These are phyloP conservation scores for Poeciliopsis infans DNA, from an alignment of 2,797 vertebrate species.

Conservation along the genomic window DNA sequence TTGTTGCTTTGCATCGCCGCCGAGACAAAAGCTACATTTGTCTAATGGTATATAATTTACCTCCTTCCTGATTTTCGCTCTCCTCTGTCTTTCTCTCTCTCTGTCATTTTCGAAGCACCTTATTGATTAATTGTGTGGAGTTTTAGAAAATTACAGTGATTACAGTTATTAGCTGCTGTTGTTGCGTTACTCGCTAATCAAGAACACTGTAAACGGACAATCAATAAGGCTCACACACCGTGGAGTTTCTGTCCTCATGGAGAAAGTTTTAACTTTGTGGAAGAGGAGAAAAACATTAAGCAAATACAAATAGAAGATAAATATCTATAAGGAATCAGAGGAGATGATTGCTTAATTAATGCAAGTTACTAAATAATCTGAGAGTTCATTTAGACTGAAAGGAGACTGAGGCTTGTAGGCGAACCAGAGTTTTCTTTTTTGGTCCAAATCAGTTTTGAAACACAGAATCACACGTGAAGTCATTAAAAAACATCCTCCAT, in stretches of 20 bases:
- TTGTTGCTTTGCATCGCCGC: constrained; percentile 35
- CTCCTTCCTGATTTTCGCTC: constrained; percentile 41
- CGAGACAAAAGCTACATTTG: constrained; percentile 50
- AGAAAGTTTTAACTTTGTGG: constrained; percentile 14
- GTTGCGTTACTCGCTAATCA: constrained; percentile 59
- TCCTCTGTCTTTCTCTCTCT: constrained; percentile 4
- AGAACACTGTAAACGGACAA: constrained; percentile 22
- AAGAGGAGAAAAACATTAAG: background rate
- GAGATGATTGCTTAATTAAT: background rate
- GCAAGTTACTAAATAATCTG: background rate
- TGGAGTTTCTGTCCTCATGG: background rate
- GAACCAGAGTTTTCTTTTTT: too few species aligned
- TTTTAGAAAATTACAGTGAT: constrained; percentile 60
- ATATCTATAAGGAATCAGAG: background rate
- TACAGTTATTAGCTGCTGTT: constrained; percentile 45
- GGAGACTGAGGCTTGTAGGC: too few species aligned
- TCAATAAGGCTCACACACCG: constrained; percentile 26
- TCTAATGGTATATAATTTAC: constrained; percentile 56
- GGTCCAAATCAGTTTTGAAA: too few species aligned
- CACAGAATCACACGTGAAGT: too few species aligned
- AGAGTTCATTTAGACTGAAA: background rate
- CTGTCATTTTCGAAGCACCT: constrained; percentile 18
- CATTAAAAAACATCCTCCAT: too few species aligned
- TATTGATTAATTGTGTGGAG: constrained; percentile 58
- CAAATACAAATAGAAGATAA: background rate